Conservation (phyloP, 2,113 vertebrate genomes). For the Ciconia boyciana region DNA sequence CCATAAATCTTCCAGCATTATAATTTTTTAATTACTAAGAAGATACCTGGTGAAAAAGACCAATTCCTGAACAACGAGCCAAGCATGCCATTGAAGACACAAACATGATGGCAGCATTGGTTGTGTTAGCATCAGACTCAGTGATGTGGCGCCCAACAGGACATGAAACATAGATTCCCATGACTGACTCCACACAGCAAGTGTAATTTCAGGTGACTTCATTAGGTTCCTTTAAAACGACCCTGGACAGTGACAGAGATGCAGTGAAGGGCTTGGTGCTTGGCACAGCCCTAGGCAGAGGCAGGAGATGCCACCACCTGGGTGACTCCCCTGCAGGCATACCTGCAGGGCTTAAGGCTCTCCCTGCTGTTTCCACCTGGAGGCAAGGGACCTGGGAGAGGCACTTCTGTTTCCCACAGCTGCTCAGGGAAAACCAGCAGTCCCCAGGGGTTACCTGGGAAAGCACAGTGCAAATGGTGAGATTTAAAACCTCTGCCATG, state of each 20-base stretch:
- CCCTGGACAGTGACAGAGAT: rapidly evolving
- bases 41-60: neutral
- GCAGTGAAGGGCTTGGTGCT: neutral
- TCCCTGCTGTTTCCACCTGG: neutral
- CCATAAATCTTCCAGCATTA: neutral
- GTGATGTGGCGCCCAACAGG: neutral
- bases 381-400: neutral
- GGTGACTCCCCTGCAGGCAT: neutral
- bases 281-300: neutral
- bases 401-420: rapidly evolving
- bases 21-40: neutral
- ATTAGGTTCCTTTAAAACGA: neutral
- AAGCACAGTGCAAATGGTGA: neutral
- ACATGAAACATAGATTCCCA: neutral
- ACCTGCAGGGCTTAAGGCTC: rapidly evolving
- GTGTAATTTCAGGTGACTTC: neutral
- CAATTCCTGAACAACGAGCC: neutral
- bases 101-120: rapidly evolving
- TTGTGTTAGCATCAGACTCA: neutral
- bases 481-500: neutral
- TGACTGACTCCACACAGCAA: neutral
- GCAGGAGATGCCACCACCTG: neutral
- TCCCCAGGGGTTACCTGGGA: neutral
- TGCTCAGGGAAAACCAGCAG: neutral
- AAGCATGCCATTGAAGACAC: neutral